These are phyloP conservation scores for Melanotaenia pygmaea DNA, from an alignment of 2,797 vertebrate genomes.

Conservation along the genomic window DNA sequence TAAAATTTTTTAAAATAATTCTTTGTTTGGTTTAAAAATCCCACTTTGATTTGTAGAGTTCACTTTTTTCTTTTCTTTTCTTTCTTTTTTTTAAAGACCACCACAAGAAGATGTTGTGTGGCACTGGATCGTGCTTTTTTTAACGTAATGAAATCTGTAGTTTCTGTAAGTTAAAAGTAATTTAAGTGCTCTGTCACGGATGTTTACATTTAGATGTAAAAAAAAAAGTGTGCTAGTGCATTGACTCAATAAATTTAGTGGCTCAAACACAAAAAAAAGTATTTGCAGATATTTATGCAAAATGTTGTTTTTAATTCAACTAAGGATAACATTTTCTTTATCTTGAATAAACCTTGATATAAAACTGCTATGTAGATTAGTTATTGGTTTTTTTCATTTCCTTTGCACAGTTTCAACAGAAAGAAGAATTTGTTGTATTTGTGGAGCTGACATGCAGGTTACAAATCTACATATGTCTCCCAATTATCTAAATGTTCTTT, in stretches of 20 bases:
- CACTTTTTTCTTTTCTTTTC: slow-evolving; percentile 1
- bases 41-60: neutral
- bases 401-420: neutral
- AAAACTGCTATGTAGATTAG: neutral
- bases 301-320: neutral
- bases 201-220: neutral
- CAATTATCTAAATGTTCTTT: neutral
- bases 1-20: neutral
- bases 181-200: neutral
- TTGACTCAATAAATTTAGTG: neutral
- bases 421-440: neutral
- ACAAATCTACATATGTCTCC: neutral
- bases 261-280: neutral
- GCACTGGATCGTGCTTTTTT: neutral
- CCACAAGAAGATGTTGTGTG: slow-evolving; percentile 21
- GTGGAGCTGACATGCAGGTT: neutral
- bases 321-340: neutral
- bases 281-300: neutral
- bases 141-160: neutral
- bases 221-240: neutral
- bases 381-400: neutral
- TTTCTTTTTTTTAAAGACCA: neutral
- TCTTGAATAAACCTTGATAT: neutral
- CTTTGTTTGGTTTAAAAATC: neutral
- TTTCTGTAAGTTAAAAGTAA: neutral